Evolutionary conservation across 2,888 invertebrate genomes (phyloP), one percentile per base, ranked within the genome.

Genomic region (Pandemis corylana): DNA sequence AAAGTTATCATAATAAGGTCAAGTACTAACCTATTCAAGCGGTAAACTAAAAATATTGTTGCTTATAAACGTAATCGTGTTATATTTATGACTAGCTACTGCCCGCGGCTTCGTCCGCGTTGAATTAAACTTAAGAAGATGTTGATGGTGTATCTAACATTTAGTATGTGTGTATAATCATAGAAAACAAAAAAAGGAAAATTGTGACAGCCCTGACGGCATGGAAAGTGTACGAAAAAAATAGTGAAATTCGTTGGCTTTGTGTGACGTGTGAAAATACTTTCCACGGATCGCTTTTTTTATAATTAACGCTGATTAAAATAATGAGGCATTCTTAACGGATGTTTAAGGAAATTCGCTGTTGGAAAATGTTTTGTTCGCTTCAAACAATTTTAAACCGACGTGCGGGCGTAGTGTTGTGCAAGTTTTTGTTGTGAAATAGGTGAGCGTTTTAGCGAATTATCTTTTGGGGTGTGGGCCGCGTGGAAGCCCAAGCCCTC

Each of bases 221-320:
- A 83, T 80, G 80, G 80, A 82, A 80, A 80, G 78, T 76, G 74
- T 68, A 74, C 49, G 6, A 51, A 51, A 76, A 77, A 74, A 77
- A 78, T 78, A 82, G 86, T 83, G 87, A 86, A 87, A 87, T 85
- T 84, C 81, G 74, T 78, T 78, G 65, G 36, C 36, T 79, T 77
- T 78, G 78, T 86, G 80, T 76, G 72, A 85, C 86, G 85, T 90
- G 90, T 87, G 90, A 90, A 89, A 87, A 85, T 77, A 76, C 88
- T 85, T 87, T 87, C 84, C 81, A 83, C 83, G 7, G 83, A 86
- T 86, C 82, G 82, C 82, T 84, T 64, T 66, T 56, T 13, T 67
- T 63, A 68, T 75, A 75, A 75, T 75, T 75, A 53, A 62, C n/a
- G 12, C 59, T 51, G 53, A 67, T 67, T 63, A 66, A 28, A 66